Evolutionary conservation across 2,888 invertebrate genomes (phyloP).

Genomic region (Rhingia campestris): DNA sequence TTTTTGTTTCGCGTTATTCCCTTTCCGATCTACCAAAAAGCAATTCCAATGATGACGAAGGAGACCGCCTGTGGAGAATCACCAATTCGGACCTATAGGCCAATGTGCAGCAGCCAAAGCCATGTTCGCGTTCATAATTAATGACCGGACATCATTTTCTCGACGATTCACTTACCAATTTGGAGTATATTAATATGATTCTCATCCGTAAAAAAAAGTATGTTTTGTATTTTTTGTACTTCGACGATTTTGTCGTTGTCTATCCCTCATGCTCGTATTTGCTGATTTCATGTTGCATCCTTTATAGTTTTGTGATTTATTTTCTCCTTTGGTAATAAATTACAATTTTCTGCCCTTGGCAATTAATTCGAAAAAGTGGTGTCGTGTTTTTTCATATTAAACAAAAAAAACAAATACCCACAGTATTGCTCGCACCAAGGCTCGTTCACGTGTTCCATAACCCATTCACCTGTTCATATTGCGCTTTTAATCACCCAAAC

Average conservation of each 20-base stretch:
- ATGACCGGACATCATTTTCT: constrained; percentile 71
- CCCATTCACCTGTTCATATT: constrained; percentile 67
- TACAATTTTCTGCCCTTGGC: constrained; percentile 68
- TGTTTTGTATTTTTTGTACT: constrained; percentile 11
- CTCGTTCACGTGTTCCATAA: constrained; percentile 17
- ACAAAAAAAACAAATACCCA: constrained; percentile 54
- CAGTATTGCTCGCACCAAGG: constrained; percentile 22
- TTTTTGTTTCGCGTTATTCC: not conserved
- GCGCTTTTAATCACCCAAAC: constrained; percentile 66
- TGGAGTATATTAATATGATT: constrained; percentile 71
- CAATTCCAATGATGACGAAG: constrained; percentile 55
- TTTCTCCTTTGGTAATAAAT: constrained; percentile 59
- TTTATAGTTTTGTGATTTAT: constrained; percentile 72
- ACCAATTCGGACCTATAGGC: constrained; percentile 34
- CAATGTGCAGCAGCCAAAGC: constrained; percentile 23
- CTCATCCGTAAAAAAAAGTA: constrained; percentile 42
- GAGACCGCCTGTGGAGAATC: constrained; percentile 67
- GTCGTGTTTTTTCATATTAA: constrained; percentile 18
- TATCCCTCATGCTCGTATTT: not conserved
- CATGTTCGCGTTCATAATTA: constrained; percentile 54
- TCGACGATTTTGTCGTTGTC: not conserved
- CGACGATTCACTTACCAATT: constrained; percentile 73
- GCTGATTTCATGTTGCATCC: constrained; percentile 32
- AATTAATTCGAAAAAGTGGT: constrained; percentile 56
- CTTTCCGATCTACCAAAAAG: constrained; percentile 38